These are phyloP conservation scores for Stenurella melanura DNA, from an alignment of 2,888 invertebrate species.

Conservation along the genomic window DNA sequence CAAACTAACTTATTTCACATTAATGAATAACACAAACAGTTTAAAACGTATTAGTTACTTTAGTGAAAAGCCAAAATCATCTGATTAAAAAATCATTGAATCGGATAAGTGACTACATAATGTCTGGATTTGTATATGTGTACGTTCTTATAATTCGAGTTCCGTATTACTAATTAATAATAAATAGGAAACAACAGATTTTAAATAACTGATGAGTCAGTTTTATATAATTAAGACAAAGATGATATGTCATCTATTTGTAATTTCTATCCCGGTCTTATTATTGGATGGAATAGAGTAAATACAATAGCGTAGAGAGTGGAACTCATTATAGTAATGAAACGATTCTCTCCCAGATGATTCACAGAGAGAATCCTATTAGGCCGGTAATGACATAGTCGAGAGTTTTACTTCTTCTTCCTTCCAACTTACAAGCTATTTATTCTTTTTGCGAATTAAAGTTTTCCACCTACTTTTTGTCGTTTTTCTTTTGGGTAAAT, in stretches of 20 bases:
- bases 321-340: slow-evolving; percentile 68
- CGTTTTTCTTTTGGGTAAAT: slow-evolving; percentile 46
- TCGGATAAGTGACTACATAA: no score
- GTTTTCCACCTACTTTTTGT: slow-evolving; percentile 50
- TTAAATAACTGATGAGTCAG: slow-evolving; percentile 46
- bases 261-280: slow-evolving; percentile 66
- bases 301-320: slow-evolving; percentile 66
- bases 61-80: no score
- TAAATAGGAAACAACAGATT: neutral
- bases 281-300: slow-evolving; percentile 65
- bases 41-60: no score
- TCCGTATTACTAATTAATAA: neutral
- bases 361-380: slow-evolving; percentile 67
- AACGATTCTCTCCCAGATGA: slow-evolving; percentile 67
- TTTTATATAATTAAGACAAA: slow-evolving; percentile 56
- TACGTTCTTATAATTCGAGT: no score
- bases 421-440: slow-evolving; percentile 47
- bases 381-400: slow-evolving; percentile 65
- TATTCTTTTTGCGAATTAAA: slow-evolving; percentile 54
- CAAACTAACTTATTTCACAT: no score
- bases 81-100: no score
- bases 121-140: no score
- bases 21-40: no score
- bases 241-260: slow-evolving; percentile 67
- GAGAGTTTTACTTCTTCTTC: slow-evolving; percentile 51